Conservation (phyloP, 2,888 invertebrate genomes). For the Ochropleura leucogaster region DNA sequence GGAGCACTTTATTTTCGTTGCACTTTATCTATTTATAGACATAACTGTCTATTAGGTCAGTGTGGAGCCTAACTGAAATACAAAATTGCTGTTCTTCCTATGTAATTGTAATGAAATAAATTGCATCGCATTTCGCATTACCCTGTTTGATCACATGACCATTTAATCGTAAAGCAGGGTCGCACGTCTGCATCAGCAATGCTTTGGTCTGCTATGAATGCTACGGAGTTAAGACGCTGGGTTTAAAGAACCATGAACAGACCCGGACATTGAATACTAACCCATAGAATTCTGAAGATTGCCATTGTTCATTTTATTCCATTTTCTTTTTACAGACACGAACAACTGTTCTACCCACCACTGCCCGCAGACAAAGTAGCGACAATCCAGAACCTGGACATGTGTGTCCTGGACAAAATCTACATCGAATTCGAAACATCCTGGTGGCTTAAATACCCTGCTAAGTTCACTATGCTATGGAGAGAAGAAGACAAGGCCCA, state of each 20-base stretch:
- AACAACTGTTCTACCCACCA: constrained; percentile 90
- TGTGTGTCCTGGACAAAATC: constrained; percentile 93
- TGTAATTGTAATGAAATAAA: no score
- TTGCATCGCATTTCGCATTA: background rate
- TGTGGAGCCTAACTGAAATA: background rate
- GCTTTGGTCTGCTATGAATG: background rate
- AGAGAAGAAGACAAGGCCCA: constrained; percentile 86
- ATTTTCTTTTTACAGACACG: constrained; percentile 76
- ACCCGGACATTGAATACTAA: background rate
- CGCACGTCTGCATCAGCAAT: background rate
- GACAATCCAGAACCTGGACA: constrained; percentile 91
- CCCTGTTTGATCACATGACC: background rate
- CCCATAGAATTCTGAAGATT: background rate
- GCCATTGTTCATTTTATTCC: background rate
- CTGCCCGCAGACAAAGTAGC: constrained; percentile 89
- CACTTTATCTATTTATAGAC: constrained; percentile 21
- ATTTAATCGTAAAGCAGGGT: background rate
- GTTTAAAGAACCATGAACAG: background rate
- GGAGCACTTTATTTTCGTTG: constrained; percentile 24
- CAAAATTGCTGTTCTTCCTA: no score
- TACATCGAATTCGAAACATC: constrained; percentile 92
- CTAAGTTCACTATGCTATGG: constrained; percentile 91
- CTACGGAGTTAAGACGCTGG: background rate
- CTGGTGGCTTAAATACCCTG: constrained; percentile 91
- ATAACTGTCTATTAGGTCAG: constrained; percentile 2